A percentile compares a stretch with the other conserved stretches of the same genome.
Conservation (phyloP, 2,888 invertebrate species). For the Gerosis bhagava region DNA sequence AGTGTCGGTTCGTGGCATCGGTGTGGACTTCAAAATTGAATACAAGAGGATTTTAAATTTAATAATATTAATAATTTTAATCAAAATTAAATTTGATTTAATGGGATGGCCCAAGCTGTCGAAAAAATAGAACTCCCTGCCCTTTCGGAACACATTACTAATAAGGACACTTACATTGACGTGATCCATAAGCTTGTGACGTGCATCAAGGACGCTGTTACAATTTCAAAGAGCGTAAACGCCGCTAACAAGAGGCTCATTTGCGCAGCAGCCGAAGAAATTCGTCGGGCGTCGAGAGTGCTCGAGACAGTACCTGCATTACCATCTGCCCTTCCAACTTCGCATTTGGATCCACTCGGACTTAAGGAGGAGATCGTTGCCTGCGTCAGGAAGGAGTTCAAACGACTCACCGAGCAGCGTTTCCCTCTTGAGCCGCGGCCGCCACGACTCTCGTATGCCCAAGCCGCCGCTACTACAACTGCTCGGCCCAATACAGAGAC, state of each 20-base stretch:
- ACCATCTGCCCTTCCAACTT: slow-evolving; percentile 33
- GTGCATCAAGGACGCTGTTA: not conserved
- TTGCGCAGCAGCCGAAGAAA: not conserved
- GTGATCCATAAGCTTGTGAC: not conserved
- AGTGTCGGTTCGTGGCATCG: no score
- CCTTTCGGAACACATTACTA: not conserved
- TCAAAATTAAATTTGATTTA: no score
- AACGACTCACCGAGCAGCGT: slow-evolving; percentile 14
- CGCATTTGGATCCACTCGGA: slow-evolving; percentile 27
- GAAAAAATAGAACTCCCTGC: not conserved
- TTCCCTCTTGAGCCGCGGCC: no score
- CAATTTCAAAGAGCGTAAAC: not conserved
- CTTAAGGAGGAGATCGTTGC: no score
- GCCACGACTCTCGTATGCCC: no score
- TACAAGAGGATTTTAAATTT: no score
- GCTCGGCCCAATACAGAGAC: no score
- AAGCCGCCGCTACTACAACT: no score
- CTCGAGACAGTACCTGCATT: slow-evolving; percentile 4
- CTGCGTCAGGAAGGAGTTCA: slow-evolving; percentile 4
- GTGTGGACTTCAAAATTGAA: no score
- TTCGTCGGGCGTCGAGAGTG: not conserved
- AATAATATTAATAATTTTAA: no score
- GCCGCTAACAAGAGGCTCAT: not conserved
- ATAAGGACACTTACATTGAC: not conserved
- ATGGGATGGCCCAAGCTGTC: no score